Conservation (phyloP, 2,113 vertebrate species). For the mouse (Mus musculus) region DNA sequence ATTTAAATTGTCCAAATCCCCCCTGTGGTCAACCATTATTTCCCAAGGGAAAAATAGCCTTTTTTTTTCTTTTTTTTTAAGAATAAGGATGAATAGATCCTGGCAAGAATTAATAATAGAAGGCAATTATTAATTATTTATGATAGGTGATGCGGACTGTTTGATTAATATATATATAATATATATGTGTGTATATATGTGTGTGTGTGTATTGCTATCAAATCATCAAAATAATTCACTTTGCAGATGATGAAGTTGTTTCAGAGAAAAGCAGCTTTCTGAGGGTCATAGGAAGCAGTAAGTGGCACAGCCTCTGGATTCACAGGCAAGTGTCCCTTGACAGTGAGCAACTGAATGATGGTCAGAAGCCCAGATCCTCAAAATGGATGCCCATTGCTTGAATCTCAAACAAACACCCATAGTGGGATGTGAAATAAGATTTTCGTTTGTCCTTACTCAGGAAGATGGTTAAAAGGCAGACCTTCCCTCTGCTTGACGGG, state of each 20-base stretch:
- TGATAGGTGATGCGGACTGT: neutral
- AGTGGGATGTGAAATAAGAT: neutral
- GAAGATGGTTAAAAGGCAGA: slow-evolving; percentile 31
- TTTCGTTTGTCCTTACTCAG: neutral
- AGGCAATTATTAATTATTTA: neutral
- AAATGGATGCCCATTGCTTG: neutral
- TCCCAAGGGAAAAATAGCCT: neutral
- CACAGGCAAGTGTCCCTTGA: neutral
- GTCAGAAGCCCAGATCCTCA: neutral
- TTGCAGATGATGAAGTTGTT: slow-evolving; percentile 15
- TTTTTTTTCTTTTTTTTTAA: neutral
- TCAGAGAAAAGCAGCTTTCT: neutral
- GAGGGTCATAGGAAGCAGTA: neutral
- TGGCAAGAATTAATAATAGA: neutral
- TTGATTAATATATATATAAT: neutral
- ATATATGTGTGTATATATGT: too few species aligned
- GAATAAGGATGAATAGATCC: neutral
- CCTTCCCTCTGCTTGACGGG: slow-evolving; percentile 21
- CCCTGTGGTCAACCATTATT: neutral
- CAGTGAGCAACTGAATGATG: neutral
- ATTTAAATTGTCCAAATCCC: neutral
- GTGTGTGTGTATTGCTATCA: neutral
- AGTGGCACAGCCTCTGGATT: neutral
- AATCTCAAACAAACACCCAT: slow-evolving; percentile 10
- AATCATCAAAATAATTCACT: slow-evolving; percentile 16